Base-by-base conservation (phyloP, 1,140 invertebrate species). In the Eriosoma lanigerum region DNA sequence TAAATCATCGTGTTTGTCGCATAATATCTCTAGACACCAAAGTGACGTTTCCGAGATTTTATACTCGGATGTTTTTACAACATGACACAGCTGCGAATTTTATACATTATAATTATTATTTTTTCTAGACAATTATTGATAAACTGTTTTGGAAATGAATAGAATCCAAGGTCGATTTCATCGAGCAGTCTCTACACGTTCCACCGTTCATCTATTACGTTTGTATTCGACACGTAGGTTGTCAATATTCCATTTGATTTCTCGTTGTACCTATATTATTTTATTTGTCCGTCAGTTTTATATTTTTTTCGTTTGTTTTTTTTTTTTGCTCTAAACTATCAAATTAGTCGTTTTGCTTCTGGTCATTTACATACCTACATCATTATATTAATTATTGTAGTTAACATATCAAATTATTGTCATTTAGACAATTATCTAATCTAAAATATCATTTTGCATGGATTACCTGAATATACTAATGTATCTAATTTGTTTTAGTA, bases 81-180 rank as follows among this genome's bases (percentile, higher is more conserved):
- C n/a, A n/a, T n/a, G n/a, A n/a, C n/a, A n/a, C n/a, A n/a, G n/a
- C n/a, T n/a, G n/a, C n/a, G n/a, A n/a, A n/a, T n/a, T n/a, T n/a
- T n/a, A n/a, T n/a, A 32, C 6, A 38, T 50, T 70, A 50, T 44
- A 48, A 26, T 70, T 50, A 70, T 50, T 70, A 38, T n/a, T 68
- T 70, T 70, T 70, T 64, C 44, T 50, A 70, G 66, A 70, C 21
- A 70, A 21, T 46, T 60, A 38, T 64, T 29, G 44, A 26, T 50
- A 50, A 26, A 70, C 50, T 15, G 24, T 50, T 50, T 21, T 70
- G 66, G 48, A n/a, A n/a, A 70, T 70, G 66, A 70, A 50, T 26
- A 50, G 26, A 70, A 50, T 70, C 46, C 66, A 50, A 70, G 66
- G 66, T 19, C 66, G 24, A 70, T 70, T 50, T 50, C n/a, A n/a